Conservation (phyloP, 2,113 vertebrate species). For the Sardina pilchardus region DNA sequence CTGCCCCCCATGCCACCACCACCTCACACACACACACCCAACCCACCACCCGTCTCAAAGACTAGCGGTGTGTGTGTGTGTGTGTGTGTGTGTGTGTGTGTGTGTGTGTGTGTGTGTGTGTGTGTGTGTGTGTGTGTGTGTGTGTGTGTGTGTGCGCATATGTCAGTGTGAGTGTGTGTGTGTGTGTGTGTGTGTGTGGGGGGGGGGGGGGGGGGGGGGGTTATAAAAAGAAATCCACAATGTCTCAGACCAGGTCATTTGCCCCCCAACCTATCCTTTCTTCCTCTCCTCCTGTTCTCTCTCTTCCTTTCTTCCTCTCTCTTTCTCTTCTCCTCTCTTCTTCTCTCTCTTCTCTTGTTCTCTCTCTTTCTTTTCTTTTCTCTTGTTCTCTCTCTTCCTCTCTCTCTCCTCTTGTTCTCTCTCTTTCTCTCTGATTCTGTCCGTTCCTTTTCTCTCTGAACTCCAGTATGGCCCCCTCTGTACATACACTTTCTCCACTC, state of each 20-base stretch:
- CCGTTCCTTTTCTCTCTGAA: not conserved
- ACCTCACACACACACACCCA: conserved; percentile 43
- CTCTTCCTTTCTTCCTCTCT: no score
- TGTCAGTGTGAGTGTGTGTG: not conserved
- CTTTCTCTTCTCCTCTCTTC: not conserved
- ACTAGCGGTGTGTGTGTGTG: not conserved
- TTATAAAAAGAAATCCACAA: not conserved
- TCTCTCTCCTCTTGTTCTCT: not conserved
- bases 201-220: no score
- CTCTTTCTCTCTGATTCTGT: not conserved
- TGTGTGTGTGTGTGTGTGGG: no score
- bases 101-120: no score
- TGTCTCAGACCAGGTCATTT: not conserved
- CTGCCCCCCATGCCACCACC: conserved; percentile 64
- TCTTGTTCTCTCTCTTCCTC: not conserved
- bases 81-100: no score
- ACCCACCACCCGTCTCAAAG: conserved; percentile 40
- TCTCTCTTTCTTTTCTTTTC: not conserved
- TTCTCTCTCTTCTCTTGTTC: not conserved
- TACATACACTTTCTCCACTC: not conserved
- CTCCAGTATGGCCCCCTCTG: not conserved
- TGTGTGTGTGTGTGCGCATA: no score
- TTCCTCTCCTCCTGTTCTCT: no score
- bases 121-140: no score
- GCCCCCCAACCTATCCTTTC: not conserved